Percentiles rank a stretch among this genome's conserved stretches.
Evolutionary conservation across 2,888 invertebrate genomes (phyloP).

Genomic region (Brachypalpus laphriformis): DNA sequence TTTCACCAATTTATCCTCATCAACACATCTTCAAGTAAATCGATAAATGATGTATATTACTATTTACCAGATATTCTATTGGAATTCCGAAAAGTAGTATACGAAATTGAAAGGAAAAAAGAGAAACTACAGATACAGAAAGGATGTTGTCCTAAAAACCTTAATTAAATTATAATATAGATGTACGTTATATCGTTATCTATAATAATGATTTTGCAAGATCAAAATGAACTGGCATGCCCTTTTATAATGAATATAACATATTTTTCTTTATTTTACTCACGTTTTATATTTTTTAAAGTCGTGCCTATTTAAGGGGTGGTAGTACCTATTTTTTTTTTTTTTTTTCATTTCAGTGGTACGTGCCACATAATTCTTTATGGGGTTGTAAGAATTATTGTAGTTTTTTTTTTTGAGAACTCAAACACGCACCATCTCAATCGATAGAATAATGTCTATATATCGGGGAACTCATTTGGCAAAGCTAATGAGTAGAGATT

Average conservation of each 20-base stretch:
- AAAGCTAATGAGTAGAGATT: not conserved
- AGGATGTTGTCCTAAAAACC: no score
- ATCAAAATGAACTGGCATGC: not conserved
- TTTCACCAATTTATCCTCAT: not conserved
- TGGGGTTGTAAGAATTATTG: not conserved
- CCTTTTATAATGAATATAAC: not conserved
- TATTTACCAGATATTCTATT: no score
- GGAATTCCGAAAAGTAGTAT: no score
- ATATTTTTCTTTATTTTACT: slow-evolving; percentile 6
- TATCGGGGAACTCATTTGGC: not conserved
- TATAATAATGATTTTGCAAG: no score
- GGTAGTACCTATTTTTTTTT: not conserved
- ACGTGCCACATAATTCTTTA: not conserved
- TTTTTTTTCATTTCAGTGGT: not conserved
- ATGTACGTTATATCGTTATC: no score
- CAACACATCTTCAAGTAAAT: not conserved
- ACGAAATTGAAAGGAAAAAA: not conserved
- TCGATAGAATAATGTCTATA: slow-evolving; percentile 1
- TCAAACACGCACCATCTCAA: not conserved
- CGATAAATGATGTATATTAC: not conserved
- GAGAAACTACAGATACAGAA: no score
- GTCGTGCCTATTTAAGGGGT: not conserved
- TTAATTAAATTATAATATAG: no score
- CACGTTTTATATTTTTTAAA: slow-evolving; percentile 7
- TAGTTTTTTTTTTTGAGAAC: not conserved